Evolutionary conservation across 1,140 invertebrate genomes (phyloP), one percentile per base, ranked within the genome.

Genomic region (Bombus sylvicola): DNA sequence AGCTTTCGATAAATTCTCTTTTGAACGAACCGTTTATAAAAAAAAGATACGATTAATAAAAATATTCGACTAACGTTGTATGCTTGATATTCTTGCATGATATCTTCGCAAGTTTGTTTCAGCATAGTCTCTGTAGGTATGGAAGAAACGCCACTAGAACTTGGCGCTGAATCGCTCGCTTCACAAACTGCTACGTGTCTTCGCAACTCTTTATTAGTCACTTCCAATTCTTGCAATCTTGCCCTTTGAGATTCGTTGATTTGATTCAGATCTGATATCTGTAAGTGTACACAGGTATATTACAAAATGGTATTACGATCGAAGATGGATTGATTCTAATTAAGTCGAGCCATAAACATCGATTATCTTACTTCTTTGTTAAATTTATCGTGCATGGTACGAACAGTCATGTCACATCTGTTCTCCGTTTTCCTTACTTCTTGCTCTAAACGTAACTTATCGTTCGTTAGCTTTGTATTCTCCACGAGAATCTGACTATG

Each of bases 401-500:
- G 90, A n/a, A 94, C 88, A 47, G 87, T 87, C 10, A 84, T 18
- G 15, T 95, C 94, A n/a, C 93, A 94, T 84, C 87, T 85, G 72
- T 76, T 93, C 62, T 94, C 95, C 18, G 82, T 91, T 79, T 94
- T 95, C 77, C 94, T 92, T 9, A 95, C 80, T 83, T 96, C 94
- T 79, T 95, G 95, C 76, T 96, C 95, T 8, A 96, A 90, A 66
- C 93, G 94, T 3, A 96, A 84, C 87, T 97, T 96, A 10, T 97
- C 96, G 83, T 97, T 97, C n/a, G 95, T 95, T 10, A 97, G 90
- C 90, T 96, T 96, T 0, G 96, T 96, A 88, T 96, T 96, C 76
- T 97, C 96, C 41, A 97, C 94, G 3, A 96, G 94, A 5, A 96
- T 95, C 91, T 97, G 96, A 47, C 96, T 97, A 25, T 96, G 96